Evolutionary conservation across 2,888 invertebrate genomes (phyloP), one percentile per base, ranked within the genome.

Genomic region (Sinelater perroti): DNA sequence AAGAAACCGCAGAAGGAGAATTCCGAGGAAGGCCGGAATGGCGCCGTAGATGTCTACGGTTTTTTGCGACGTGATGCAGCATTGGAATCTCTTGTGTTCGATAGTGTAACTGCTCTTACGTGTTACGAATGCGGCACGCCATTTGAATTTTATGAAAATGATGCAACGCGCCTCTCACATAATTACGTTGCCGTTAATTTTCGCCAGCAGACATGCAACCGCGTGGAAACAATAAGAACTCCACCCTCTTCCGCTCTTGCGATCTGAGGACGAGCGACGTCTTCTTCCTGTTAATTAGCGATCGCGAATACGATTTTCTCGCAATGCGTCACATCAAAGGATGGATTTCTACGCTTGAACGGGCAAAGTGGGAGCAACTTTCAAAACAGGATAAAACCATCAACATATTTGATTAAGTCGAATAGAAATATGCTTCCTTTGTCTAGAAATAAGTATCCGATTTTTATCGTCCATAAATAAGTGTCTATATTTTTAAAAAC

Each of bases 101-200:
- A 16, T 18, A 30, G 26, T 44, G 30, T 44, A 44, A 44, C 24
- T 51, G 30, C 40, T 28, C 28, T 35, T 51, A 51, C 50, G 40
- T 51, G 50, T 38, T 40, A 30, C 38, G 38, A 51, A 51, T 51
- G 50, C 50, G 26, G 38, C 50, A 51, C 40, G 50, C 50, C 31
- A 40, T 40, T 40, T 40, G 50, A 51, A 49, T 49, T 51, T 40
- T 51, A 51, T 51, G 40, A 26, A 51, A 40, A 51, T 38, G 30
- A 49, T 49, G 36, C 49, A 35, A 35, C 28, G 16, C 40, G 36
- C 30, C 40, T 51, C 18, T 51, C 28, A 36, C 13, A 51, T 51
- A 51, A 51, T 51, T 51, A 31, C 28, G 26, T 13, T 18, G 33
- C 13, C 10, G 24, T 33, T 47, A 47, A 17, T 30, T 28, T 30